A percentile compares a stretch with the other conserved stretches of the same genome.
Conservation (phyloP, 2,113 vertebrate genomes). For the Trogon surrucura region DNA sequence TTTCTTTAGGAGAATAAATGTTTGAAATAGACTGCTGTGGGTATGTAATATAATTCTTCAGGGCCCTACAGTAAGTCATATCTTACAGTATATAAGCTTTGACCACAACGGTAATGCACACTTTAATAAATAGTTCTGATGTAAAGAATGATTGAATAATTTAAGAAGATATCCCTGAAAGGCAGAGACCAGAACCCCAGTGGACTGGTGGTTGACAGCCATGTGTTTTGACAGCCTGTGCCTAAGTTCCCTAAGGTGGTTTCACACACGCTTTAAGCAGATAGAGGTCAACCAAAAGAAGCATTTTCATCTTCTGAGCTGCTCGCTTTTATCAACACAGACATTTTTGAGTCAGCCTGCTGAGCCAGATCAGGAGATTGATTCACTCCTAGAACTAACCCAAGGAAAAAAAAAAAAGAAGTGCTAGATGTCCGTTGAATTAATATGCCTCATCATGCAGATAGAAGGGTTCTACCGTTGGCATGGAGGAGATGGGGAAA, state of each 20-base stretch:
- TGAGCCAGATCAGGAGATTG: background rate
- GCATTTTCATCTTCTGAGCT: background rate
- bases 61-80: background rate
- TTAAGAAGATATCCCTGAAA: background rate
- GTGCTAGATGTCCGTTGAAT: background rate
- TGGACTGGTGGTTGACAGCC: background rate
- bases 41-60: background rate
- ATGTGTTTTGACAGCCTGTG: background rate
- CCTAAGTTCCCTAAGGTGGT: background rate
- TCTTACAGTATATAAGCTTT: background rate
- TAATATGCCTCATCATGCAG: background rate
- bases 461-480: background rate
- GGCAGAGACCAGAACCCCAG: background rate
- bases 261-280: background rate
- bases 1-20: background rate
- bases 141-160: background rate
- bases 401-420: background rate
- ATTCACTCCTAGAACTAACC: background rate
- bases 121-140: background rate
- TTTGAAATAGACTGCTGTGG: background rate
- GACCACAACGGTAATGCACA: background rate
- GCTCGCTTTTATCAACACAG: background rate
- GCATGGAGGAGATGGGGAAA: background rate
- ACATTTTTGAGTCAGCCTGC: constrained; percentile 5
- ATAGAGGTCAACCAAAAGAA: background rate